phyloP scores from a whole-genome alignment of 1,140 invertebrate species.

The Papilio polyxenes region DNA sequence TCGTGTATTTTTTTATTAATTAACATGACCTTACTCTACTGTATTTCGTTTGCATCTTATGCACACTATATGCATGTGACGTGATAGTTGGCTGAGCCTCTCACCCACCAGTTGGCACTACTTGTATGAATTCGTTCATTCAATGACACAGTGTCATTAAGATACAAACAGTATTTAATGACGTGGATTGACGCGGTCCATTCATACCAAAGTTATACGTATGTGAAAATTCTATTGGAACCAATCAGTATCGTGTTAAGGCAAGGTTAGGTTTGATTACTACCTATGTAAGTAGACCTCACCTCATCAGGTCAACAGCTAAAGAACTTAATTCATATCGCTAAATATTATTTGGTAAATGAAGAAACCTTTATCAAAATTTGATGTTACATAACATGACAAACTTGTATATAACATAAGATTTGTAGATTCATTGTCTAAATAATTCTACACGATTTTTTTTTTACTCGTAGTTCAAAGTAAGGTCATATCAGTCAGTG shows the following conservation, averaged over 20 bases:
- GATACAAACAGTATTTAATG: conserved; percentile 16
- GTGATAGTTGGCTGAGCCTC: conserved; percentile 4
- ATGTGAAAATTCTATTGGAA: neutral
- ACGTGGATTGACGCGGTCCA: conserved; percentile 27
- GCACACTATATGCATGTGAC: neutral
- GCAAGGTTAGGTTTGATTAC: neutral
- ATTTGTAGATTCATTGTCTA: neutral
- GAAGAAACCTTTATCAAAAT: neutral
- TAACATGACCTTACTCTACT: neutral
- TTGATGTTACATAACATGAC: neutral
- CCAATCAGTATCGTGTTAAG: neutral
- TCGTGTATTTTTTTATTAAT: neutral
- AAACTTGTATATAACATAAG: neutral
- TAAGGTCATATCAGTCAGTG: neutral
- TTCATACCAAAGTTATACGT: conserved; percentile 7
- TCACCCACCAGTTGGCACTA: conserved; percentile 13
- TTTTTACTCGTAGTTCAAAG: neutral
- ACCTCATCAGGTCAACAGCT: neutral
- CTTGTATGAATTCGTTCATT: neutral
- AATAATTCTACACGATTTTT: neutral
- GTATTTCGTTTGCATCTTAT: neutral
- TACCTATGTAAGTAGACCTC: neutral
- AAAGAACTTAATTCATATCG: neutral
- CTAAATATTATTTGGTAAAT: neutral
- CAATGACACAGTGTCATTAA: conserved; percentile 24